phyloP scores from a whole-genome alignment of 1,140 invertebrate genomes.

The Radopholus similis region DNA sequence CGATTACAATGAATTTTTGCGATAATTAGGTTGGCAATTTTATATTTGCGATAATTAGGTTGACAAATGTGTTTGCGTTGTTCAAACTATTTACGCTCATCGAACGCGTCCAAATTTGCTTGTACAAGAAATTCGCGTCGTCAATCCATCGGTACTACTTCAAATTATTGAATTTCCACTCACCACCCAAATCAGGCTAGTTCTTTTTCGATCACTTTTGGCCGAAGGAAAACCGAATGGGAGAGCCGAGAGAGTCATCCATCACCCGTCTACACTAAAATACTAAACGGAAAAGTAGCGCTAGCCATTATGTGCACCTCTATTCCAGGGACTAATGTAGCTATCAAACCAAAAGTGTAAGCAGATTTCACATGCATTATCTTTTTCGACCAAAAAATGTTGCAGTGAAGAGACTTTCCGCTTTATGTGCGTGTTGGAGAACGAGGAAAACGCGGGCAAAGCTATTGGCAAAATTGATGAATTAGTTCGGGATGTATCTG shows the following conservation, averaged over 20 bases:
- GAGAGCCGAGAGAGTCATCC: constrained; percentile 3
- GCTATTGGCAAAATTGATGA: constrained; percentile 18
- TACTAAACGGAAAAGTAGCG: constrained; percentile 15
- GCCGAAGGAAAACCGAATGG: not conserved
- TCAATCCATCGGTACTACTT: constrained; percentile 31
- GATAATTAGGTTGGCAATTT: not conserved
- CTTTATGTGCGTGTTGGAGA: constrained; percentile 43
- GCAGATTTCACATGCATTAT: not conserved
- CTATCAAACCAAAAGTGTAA: constrained; percentile 29
- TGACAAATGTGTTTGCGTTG: constrained; percentile 33
- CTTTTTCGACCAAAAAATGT: not conserved
- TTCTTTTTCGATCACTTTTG: constrained; percentile 14
- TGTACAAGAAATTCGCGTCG: constrained; percentile 29
- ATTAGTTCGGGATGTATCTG: constrained; percentile 4
- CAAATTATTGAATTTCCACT: not conserved
- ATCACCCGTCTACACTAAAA: constrained; percentile 23
- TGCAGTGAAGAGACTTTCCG: constrained; percentile 50
- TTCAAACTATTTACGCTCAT: constrained; percentile 36
- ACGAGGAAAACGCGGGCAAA: not conserved
- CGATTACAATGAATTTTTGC: not conserved
- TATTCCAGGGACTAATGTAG: constrained; percentile 11
- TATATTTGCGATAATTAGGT: constrained; percentile 6
- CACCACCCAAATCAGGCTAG: constrained; percentile 6
- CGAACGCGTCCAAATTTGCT: constrained; percentile 32
- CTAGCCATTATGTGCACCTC: constrained; percentile 28